Base-by-base conservation (phyloP, 2,797 vertebrate genomes). In the Helarctos malayanus region DNA sequence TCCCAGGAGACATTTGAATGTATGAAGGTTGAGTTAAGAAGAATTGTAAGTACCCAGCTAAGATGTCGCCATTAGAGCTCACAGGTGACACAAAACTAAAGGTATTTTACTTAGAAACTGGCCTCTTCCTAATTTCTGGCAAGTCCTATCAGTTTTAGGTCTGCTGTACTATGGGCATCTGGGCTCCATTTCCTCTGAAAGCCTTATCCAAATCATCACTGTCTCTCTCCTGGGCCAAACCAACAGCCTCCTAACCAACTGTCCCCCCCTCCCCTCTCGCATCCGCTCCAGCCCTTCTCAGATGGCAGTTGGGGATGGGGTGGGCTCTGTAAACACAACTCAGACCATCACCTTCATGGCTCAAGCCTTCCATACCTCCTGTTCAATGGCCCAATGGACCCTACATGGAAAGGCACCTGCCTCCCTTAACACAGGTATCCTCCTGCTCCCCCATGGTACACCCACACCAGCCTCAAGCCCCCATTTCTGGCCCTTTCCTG, bases 31-130 rank as follows among this genome's bases (percentile, higher is more conserved):
- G 61, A 80, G 21, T 59, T 54, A 69, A 78, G 79, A 84, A 91
- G 61, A 83, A 81, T n/a, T 73, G 54, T 49, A 93, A 89, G 38
- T n/a, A 84, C 11, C 38, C 23, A 83, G 10, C 49, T 71, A 91
- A 83, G 27, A 94, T 57, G 11, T 21, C 65, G 18, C 69, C 63
- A n/a, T 89, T 57, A 65, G 38, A 71, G 32, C 76, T 94, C 81
- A 59, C 3, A 12, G 32, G 29, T 35, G 65, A 85, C 54, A 16
- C 13, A 57, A 81, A 52, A 76, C 23, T n/a, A 14, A 41, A 71
- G 7, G 21, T 41, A 41, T 38, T 41, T 19, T 71, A 65, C 32
- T 92, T 61, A 80, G 21, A 93, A 45, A 49, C 27, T 19, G 68
- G 49, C 3, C 11, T 89, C 71, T 35, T 45, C n/a, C 25, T 86